These are phyloP conservation scores for Manis javanica DNA, from an alignment of 2,797 vertebrate species.

Conservation along the genomic window DNA sequence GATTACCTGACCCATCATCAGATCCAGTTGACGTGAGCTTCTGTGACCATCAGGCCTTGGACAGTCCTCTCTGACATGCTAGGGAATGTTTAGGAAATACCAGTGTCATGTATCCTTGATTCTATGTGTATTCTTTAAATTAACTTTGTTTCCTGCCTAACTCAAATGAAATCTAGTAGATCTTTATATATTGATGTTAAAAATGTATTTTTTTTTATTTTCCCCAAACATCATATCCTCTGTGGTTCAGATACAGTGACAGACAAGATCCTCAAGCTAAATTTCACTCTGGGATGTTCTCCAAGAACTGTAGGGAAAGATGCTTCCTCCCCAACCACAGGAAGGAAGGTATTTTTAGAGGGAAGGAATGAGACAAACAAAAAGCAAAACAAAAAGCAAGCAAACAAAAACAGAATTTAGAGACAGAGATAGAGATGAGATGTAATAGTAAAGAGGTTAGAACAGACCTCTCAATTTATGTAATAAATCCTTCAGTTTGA, in stretches of 20 bases:
- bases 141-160: neutral
- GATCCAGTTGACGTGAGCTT: neutral
- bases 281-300: neutral
- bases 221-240: neutral
- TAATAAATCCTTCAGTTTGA: neutral
- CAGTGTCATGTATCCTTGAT: neutral
- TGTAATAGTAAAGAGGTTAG: neutral
- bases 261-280: neutral
- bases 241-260: neutral
- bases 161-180: neutral
- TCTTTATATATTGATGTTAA: neutral
- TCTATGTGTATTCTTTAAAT: neutral
- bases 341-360: neutral
- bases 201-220: neutral
- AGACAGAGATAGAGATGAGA: neutral
- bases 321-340: neutral
- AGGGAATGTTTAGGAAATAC: neutral
- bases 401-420: neutral
- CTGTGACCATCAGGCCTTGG: neutral
- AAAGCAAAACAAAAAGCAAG: neutral
- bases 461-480: neutral
- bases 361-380: neutral
- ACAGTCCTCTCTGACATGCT: neutral
- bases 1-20: no score
- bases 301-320: neutral